Percentiles rank a stretch among this genome's conserved stretches.
Evolutionary conservation across 2,797 vertebrate genomes (phyloP).

Genomic region (Neostethus bicornis): DNA sequence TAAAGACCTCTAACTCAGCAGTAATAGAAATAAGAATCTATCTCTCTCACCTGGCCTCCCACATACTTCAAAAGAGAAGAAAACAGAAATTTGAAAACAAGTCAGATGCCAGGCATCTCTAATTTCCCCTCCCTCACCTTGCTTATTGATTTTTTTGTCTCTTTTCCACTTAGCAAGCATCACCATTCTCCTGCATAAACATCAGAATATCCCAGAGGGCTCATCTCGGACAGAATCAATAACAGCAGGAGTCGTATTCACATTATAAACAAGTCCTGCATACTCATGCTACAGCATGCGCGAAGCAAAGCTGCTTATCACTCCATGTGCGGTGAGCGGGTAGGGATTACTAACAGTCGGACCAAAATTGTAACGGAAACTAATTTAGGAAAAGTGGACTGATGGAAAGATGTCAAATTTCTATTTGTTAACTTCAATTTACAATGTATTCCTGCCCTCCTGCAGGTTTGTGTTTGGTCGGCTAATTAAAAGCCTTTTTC

Average conservation of each 20-base stretch:
- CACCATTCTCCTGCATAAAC: constrained; percentile 79
- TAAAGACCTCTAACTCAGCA: constrained; percentile 19
- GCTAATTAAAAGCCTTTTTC: not conserved
- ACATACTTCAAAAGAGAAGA: constrained; percentile 56
- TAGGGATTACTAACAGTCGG: not conserved
- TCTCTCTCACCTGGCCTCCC: constrained; percentile 22
- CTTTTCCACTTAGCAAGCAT: constrained; percentile 78
- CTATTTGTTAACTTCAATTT: not conserved
- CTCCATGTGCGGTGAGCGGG: constrained; percentile 5
- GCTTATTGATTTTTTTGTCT: constrained; percentile 78
- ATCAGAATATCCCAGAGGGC: constrained; percentile 78
- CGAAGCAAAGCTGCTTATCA: constrained; percentile 37
- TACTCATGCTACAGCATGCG: constrained; percentile 55
- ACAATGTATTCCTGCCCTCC: not conserved
- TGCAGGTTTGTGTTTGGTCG: not conserved
- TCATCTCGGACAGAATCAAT: constrained; percentile 79
- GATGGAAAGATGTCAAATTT: constrained; percentile 2
- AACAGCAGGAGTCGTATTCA: constrained; percentile 76
- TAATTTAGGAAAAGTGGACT: not conserved
- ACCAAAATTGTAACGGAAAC: constrained; percentile 24
- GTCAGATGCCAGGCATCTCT: constrained; percentile 31
- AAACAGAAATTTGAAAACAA: constrained; percentile 66
- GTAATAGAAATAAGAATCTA: constrained; percentile 9
- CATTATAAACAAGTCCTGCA: constrained; percentile 71
- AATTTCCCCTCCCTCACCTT: constrained; percentile 57